phyloP scores from a whole-genome alignment of 1,140 invertebrate species.

The Parasteatoda tepidariorum region DNA sequence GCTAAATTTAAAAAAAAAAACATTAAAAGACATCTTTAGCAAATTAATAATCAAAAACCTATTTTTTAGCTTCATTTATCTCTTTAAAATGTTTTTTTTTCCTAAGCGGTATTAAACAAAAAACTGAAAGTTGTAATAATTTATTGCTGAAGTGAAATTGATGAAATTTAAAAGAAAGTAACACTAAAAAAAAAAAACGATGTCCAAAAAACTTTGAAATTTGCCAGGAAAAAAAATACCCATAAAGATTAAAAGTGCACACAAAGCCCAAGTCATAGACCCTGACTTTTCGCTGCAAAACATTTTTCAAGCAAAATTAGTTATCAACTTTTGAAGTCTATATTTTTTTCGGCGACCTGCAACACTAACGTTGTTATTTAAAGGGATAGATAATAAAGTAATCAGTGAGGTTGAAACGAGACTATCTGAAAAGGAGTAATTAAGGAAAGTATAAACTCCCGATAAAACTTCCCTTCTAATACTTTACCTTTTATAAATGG shows the following conservation, averaged over 20 bases:
- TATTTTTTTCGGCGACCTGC: slow-evolving; percentile 1
- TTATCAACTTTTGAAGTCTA: slow-evolving; percentile 31
- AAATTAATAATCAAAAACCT: neutral
- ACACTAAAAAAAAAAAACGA: neutral
- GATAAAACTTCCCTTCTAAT: slow-evolving; percentile 33
- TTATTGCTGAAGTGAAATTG: neutral
- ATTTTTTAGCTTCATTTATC: neutral
- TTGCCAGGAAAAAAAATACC: neutral
- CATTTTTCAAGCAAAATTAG: slow-evolving; percentile 6
- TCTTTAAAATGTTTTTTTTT: neutral
- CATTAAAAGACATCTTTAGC: too few relatives aligned
- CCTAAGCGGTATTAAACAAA: neutral
- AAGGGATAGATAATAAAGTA: slow-evolving; percentile 53
- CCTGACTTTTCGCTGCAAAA: neutral
- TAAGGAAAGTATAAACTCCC: slow-evolving; percentile 45
- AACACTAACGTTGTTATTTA: slow-evolving; percentile 34
- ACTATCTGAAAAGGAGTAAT: slow-evolving; percentile 48
- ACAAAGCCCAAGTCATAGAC: neutral
- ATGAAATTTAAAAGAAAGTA: neutral
- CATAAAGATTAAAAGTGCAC: neutral
- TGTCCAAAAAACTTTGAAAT: neutral
- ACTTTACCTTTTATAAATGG: slow-evolving; percentile 44
- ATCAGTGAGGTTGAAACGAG: slow-evolving; percentile 26
- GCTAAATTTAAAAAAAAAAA: too few relatives aligned
- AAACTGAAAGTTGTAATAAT: neutral